Evolutionary conservation across 2,888 invertebrate species (phyloP), one percentile per base, ranked within the genome.

Genomic region (Gastracanthus pulcherrimus): DNA sequence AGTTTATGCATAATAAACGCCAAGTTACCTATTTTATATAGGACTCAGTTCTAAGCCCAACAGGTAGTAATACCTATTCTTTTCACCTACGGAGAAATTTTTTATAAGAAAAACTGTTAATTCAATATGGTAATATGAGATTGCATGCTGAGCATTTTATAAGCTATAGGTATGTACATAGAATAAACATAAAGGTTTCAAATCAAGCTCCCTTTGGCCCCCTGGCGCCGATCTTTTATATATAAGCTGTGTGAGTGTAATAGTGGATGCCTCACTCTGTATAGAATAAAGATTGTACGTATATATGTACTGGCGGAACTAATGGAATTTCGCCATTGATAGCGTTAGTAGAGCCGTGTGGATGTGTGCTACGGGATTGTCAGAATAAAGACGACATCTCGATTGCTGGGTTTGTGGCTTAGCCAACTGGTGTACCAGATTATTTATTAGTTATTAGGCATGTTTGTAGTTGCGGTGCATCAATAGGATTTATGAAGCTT

Each of bases 321-420:
- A 80, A 80, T 75, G 75, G 69, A 75, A 80, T 80, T 76, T 76
- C 41, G 70, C 16, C 62, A 41, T 79, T 58, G 58, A 38, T 34
- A 29, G 36, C 55, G 19, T 48, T 48, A 45, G 26, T n/a, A 23
- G 29, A 29, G 45, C n/a, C n/a, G 29, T 6, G n/a, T 11, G 11
- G 38, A 23, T 23, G 36, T 13, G 19, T 19, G 41, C 7, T n/a
- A 41, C 13, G n/a, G 55, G 5, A n/a, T n/a, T n/a, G n/a, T n/a
- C n/a, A n/a, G 51, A 16, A 1, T 45, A 67, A 67, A 26, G 41
- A 67, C 29, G 67, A 45, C 67, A 45, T 67, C 67, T 67, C 26
- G 67, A 67, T 67, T 67, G 67, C 41, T 45, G 45, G 67, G 41
- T 67, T 66, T 38, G 66, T 26, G 66, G 38, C 66, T 66, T 45